Evolutionary conservation across 2,888 invertebrate genomes (phyloP), one percentile per base, ranked within the genome.

Genomic region (Latheticus oryzae): DNA sequence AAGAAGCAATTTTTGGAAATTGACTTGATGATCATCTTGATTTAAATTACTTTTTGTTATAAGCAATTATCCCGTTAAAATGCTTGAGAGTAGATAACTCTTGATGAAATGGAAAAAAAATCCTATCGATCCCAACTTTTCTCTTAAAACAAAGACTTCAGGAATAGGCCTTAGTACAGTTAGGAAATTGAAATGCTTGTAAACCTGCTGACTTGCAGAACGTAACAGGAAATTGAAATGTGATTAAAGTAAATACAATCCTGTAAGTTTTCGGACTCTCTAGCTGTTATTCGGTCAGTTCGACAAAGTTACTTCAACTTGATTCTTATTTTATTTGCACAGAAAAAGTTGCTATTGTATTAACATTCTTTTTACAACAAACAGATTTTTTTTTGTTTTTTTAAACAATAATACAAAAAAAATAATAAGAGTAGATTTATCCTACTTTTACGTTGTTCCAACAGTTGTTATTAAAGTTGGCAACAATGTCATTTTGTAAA

Each of bases 201-300:
- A 50, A 42, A 43, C 51, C 51, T 66, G 63, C 67, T 66, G 67
- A 67, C 65, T 65, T 61, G 64, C 64, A 65, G 61, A 55, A 40
- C 51, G 55, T 52, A 63, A 58, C 58, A 66, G 69, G 69, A 70
- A 70, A 70, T 70, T 69, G 69, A 69, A 69, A 68, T 70, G 70
- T 67, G 68, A 71, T 71, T 71, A 70, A 67, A 67, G 64, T 66
- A 67, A 68, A 70, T 67, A 69, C 63, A 69, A 65, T 69, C 60
- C 55, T 62, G 57, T 60, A 62, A 62, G 58, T 59, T 50, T 58
- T 58, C 40, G 50, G 51, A 52, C 51, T 53, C 47, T 38, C 47
- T 7, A 21, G 37, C 32, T 32, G 43, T 59, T 52, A 52, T 52
- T 28, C 43, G 19, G 28, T 28, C 28, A 16, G 37, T 37, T 24